Evolutionary conservation across 2,888 invertebrate genomes (phyloP).

Genomic region (Odontothrips loti): DNA sequence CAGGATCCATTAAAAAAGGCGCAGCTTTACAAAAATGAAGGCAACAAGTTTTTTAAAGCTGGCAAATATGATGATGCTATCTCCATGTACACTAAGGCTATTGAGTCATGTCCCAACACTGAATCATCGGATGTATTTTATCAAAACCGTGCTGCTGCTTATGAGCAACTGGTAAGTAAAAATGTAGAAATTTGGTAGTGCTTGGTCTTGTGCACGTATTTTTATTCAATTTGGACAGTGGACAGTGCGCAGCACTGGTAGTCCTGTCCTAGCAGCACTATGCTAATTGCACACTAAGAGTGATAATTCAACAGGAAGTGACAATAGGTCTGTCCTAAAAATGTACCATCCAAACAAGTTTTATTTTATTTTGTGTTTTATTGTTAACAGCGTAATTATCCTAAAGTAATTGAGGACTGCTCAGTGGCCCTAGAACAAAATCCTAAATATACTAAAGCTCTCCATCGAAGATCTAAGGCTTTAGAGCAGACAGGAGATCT

Average conservation of each 20-base stretch:
- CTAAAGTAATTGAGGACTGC: slow-evolving; percentile 79
- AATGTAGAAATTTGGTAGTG: background rate
- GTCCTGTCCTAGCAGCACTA: background rate
- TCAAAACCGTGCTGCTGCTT: slow-evolving; percentile 93
- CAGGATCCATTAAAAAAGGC: background rate
- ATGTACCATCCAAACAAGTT: background rate
- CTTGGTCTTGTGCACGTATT: background rate
- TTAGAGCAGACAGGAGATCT: slow-evolving; percentile 76
- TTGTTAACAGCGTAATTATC: slow-evolving; percentile 22
- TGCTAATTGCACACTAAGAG: background rate
- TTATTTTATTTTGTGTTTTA: background rate
- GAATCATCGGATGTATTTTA: slow-evolving; percentile 84
- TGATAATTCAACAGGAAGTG: background rate
- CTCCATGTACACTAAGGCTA: slow-evolving; percentile 83
- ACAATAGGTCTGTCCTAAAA: background rate
- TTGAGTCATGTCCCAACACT: slow-evolving; percentile 77
- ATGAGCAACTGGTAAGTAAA: slow-evolving; percentile 70
- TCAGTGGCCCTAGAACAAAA: slow-evolving; percentile 78
- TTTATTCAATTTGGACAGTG: background rate
- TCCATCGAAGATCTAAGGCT: slow-evolving; percentile 76
- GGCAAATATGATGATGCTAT: slow-evolving; percentile 91
- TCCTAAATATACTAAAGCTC: slow-evolving; percentile 82
- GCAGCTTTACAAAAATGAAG: slow-evolving; percentile 64
- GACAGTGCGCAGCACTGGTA: background rate
- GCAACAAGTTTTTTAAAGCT: slow-evolving; percentile 79